Percentiles rank a stretch among this genome's conserved stretches.
phyloP scores from a whole-genome alignment of 1,140 invertebrate genomes.

The Temnothorax nylanderi region DNA sequence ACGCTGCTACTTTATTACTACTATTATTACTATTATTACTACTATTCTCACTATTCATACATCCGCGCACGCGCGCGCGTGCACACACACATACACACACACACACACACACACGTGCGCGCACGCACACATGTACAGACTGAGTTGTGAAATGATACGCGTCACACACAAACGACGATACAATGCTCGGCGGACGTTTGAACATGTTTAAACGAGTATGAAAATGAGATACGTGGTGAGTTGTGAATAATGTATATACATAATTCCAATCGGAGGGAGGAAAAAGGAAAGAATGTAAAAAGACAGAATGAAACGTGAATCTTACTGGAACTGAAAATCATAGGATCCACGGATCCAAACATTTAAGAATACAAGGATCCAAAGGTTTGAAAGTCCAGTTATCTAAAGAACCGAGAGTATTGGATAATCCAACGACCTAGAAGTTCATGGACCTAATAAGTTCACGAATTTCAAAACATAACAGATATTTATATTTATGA shows the following conservation, averaged over 20 bases:
- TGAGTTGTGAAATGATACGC: slow-evolving; percentile 34
- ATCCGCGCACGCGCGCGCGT: background rate
- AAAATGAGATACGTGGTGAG: slow-evolving; percentile 16
- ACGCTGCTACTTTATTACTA: background rate
- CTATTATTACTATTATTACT: background rate
- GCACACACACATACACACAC: background rate
- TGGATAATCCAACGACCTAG: slow-evolving; percentile 6
- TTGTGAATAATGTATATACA: slow-evolving; percentile 26
- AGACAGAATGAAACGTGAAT: background rate
- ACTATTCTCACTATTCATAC: background rate
- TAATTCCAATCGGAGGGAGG: slow-evolving; percentile 27
- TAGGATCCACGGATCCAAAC: slow-evolving; percentile 3
- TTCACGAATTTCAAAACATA: background rate
- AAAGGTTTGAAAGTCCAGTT: slow-evolving; percentile 15
- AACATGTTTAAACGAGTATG: slow-evolving; percentile 4
- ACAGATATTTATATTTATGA: slow-evolving; percentile 17
- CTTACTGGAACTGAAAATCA: slow-evolving; percentile 14
- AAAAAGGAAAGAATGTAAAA: background rate
- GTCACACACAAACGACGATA: background rate
- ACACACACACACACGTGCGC: background rate
- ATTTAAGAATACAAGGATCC: slow-evolving; percentile 47
- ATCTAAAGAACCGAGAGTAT: background rate
- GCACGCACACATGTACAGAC: slow-evolving; percentile 11
- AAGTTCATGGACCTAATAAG: slow-evolving; percentile 35
- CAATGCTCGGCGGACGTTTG: background rate